phyloP scores from a whole-genome alignment of 92 coral and sea anemone species.

The Zoanthus sociatus region DNA sequence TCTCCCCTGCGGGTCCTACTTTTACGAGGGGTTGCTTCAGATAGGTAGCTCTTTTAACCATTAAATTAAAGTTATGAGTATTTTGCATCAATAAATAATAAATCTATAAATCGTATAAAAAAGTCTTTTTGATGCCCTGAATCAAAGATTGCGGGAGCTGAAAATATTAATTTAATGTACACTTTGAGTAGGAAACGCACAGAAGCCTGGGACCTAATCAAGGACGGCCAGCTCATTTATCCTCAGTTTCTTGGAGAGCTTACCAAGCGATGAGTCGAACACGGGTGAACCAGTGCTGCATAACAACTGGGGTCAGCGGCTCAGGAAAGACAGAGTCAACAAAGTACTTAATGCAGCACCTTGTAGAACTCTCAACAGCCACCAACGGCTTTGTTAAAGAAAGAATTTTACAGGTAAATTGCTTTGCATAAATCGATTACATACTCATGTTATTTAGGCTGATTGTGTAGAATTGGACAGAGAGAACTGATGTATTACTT shows the following conservation, averaged over 20 bases:
- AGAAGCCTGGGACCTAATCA: background rate
- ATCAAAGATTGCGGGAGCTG: no score
- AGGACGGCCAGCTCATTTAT: slow-evolving; percentile 45
- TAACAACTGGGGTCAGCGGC: slow-evolving; percentile 82
- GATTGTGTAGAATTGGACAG: background rate
- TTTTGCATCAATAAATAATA: no score
- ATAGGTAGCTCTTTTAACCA: no score
- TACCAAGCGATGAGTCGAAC: slow-evolving; percentile 60
- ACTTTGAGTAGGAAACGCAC: no score
- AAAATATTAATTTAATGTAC: no score
- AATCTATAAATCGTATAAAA: no score
- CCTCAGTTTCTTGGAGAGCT: slow-evolving; percentile 51
- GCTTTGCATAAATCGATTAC: background rate
- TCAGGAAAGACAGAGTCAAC: slow-evolving; percentile 80
- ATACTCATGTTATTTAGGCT: no score
- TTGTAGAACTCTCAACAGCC: slow-evolving; percentile 51
- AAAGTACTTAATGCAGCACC: slow-evolving; percentile 48
- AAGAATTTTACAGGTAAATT: slow-evolving; percentile 19
- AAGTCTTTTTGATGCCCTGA: no score
- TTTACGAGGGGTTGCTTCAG: no score
- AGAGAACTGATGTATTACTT: no score
- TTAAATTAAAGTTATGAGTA: no score
- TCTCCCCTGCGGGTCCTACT: no score
- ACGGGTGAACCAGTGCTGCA: slow-evolving; percentile 68
- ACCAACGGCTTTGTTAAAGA: slow-evolving; percentile 8